A percentile compares a stretch with the other conserved stretches of the same genome.
These are phyloP conservation scores for Acleris holmiana DNA, from an alignment of 2,888 invertebrate species.

Conservation along the genomic window DNA sequence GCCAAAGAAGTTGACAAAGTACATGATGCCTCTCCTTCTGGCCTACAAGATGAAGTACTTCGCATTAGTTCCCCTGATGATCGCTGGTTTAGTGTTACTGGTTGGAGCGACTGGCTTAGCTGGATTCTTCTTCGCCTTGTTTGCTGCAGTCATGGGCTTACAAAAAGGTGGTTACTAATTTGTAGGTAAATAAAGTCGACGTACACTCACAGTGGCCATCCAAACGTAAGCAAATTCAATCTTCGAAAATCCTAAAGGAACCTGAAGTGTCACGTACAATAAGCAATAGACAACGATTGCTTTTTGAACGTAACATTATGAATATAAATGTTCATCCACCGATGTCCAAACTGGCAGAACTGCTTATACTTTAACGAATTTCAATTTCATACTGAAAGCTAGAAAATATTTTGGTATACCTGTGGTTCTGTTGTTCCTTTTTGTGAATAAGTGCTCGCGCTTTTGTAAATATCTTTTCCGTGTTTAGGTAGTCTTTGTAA, in stretches of 20 bases:
- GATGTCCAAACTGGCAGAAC: constrained; percentile 36
- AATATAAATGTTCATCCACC: constrained; percentile 40
- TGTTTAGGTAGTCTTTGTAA: constrained; percentile 21
- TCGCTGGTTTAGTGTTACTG: constrained; percentile 88
- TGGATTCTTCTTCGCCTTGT: constrained; percentile 94
- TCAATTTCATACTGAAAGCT: constrained; percentile 12
- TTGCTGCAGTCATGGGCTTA: constrained; percentile 92
- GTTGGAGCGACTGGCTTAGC: constrained; percentile 92
- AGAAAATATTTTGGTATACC: constrained; percentile 23
- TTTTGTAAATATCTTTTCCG: constrained; percentile 63
- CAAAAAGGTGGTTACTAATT: constrained; percentile 81
- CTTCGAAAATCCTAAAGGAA: constrained; percentile 23
- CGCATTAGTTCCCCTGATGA: constrained; percentile 89
- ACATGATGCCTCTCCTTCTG: constrained; percentile 89
- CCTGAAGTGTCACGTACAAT: background rate
- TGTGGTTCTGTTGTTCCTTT: constrained; percentile 35
- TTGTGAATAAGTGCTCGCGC: constrained; percentile 52
- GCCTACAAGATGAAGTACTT: constrained; percentile 94
- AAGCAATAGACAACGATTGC: constrained; percentile 12
- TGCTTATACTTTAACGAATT: constrained; percentile 4
- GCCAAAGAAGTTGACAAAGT: constrained; percentile 86
- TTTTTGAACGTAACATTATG: constrained; percentile 8
- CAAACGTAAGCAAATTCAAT: constrained; percentile 53
- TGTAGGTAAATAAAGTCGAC: constrained; percentile 56
- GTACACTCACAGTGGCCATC: constrained; percentile 70